These are phyloP conservation scores for Mylabris sibirica DNA, from an alignment of 2,888 invertebrate genomes.

Conservation along the genomic window DNA sequence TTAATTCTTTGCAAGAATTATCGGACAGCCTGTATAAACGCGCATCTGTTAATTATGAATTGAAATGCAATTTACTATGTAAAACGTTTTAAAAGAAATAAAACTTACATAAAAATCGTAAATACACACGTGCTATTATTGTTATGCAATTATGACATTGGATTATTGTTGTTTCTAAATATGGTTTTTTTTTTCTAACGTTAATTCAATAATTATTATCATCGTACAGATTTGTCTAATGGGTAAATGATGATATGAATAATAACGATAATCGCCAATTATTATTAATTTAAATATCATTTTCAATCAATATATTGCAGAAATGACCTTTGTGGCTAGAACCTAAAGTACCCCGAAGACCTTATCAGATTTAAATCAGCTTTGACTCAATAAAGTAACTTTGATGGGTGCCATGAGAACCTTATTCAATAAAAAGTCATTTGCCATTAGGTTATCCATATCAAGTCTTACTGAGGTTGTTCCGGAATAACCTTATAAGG, in stretches of 20 bases:
- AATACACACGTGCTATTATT: conserved; percentile 4
- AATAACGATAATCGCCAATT: neutral
- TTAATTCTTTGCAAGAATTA: too few species aligned
- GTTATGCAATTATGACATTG: conserved; percentile 5
- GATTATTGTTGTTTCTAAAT: neutral
- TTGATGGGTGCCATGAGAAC: too few species aligned
- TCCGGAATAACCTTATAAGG: too few species aligned
- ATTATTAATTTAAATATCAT: conserved; percentile 2
- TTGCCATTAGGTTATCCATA: too few species aligned
- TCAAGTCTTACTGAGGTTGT: too few species aligned
- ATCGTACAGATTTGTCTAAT: neutral
- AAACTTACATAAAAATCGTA: neutral
- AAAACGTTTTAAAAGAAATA: neutral
- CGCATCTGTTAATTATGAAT: neutral
- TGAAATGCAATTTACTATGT: neutral
- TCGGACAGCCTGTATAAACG: neutral
- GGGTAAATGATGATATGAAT: neutral
- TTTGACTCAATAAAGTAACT: too few species aligned
- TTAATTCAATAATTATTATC: neutral
- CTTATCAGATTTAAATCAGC: too few species aligned
- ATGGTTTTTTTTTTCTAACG: neutral
- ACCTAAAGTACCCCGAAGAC: too few species aligned
- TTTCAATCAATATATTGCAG: neutral
- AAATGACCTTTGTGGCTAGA: neutral
- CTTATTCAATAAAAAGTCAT: too few species aligned